Evolutionary conservation across 2,888 invertebrate genomes (phyloP).

Genomic region (Sminthurinus aureus): DNA sequence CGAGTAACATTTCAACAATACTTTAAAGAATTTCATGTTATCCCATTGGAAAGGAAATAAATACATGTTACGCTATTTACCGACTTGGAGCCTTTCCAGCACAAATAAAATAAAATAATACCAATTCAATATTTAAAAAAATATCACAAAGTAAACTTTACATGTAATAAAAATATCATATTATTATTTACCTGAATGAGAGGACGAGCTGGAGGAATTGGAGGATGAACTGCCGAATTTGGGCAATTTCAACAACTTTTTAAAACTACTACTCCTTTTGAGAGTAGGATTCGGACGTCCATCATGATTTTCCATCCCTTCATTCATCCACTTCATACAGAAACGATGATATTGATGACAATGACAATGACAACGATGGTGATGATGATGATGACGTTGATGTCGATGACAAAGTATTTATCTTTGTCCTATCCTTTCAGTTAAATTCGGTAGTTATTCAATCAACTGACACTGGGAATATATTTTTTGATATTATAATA

Average conservation of each 20-base stretch:
- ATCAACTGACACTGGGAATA: not conserved
- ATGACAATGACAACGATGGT: not conserved
- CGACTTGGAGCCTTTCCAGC: not conserved
- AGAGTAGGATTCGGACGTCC: constrained; percentile 64
- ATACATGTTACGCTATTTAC: too few species aligned
- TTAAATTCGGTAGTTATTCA: not conserved
- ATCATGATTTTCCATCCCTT: constrained; percentile 60
- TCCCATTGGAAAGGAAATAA: too few species aligned
- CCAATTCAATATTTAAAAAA: not conserved
- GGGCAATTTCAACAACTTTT: constrained; percentile 68
- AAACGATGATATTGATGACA: constrained; percentile 43
- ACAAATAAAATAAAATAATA: not conserved
- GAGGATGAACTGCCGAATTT: constrained; percentile 36
- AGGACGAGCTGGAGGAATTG: constrained; percentile 10
- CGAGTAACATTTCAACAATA: too few species aligned
- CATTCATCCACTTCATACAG: constrained; percentile 19
- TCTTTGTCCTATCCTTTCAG: not conserved
- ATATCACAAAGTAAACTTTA: not conserved
- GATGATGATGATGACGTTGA: too few species aligned
- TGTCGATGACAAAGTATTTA: too few species aligned
- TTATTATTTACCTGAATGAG: constrained; percentile 21
- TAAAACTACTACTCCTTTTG: constrained; percentile 68
- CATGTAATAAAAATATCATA: not conserved
- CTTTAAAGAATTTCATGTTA: too few species aligned
- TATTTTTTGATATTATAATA: too few species aligned